A percentile compares a stretch with the other conserved stretches of the same genome.
Conservation (phyloP, 2,113 vertebrate genomes). For the Sturnira hondurensis region DNA sequence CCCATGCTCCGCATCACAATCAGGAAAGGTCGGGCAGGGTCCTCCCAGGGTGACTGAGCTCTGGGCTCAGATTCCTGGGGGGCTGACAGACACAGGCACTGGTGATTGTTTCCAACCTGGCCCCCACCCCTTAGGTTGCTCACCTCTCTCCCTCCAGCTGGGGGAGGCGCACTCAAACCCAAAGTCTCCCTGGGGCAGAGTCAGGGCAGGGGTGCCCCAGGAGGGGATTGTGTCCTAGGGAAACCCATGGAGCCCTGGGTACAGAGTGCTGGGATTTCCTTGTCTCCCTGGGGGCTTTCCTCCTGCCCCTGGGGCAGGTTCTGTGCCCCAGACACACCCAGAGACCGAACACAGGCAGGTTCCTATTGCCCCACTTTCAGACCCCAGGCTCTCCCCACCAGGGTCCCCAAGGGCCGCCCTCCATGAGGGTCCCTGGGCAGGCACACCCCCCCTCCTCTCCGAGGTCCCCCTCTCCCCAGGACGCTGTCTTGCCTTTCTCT, state of each 20-base stretch:
- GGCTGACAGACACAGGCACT: not conserved
- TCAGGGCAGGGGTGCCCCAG: not conserved
- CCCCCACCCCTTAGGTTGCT: too few relatives aligned
- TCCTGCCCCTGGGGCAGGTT: not conserved
- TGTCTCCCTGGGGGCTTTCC: not conserved
- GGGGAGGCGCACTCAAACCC: not conserved
- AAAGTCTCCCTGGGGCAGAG: not conserved
- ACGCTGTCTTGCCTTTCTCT: not conserved
- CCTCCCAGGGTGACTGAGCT: not conserved
- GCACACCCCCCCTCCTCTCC: fast-evolving
- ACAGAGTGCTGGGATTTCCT: fast-evolving
- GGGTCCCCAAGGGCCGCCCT: too few relatives aligned
- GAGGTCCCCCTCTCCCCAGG: not conserved
- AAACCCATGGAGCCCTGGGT: not conserved
- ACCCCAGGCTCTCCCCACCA: too few relatives aligned
- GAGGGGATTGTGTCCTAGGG: not conserved
- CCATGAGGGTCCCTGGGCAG: fast-evolving
- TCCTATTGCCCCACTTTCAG: not conserved
- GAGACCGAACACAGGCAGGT: not conserved
- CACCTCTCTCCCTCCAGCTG: not conserved
- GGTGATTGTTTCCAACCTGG: not conserved
- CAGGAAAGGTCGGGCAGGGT: not conserved
- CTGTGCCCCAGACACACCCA: not conserved
- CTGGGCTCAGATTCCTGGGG: not conserved
- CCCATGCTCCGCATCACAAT: not conserved